Conservation (phyloP, 2,888 invertebrate species). For the Ophioninae sp. region DNA sequence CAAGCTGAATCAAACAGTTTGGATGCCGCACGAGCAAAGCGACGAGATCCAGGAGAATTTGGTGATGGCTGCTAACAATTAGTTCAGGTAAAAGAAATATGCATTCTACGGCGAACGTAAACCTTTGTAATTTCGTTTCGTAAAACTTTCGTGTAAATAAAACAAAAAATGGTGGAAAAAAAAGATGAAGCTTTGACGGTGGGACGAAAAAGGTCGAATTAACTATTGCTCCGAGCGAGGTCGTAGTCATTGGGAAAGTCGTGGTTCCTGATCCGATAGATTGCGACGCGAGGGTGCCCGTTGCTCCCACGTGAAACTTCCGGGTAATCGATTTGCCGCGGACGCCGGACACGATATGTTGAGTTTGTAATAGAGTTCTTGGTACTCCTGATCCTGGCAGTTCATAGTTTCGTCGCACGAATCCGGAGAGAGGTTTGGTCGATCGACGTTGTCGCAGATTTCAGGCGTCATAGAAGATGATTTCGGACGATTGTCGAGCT, state of each 20-base stretch:
- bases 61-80: conserved; percentile 68
- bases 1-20: conserved; percentile 82
- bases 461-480: conserved; percentile 33
- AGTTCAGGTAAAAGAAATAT: conserved; percentile 31
- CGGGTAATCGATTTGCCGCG: conserved; percentile 72
- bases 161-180: conserved; percentile 23
- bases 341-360: conserved; percentile 74
- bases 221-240: conserved; percentile 4
- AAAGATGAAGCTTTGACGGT: neutral
- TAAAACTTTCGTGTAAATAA: conserved; percentile 56
- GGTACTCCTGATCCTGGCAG: conserved; percentile 45
- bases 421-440: conserved; percentile 9
- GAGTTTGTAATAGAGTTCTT: conserved; percentile 74
- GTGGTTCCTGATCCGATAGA: conserved; percentile 17
- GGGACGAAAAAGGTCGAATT: conserved; percentile 2
- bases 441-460: neutral
- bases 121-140: conserved; percentile 47
- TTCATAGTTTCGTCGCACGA: conserved; percentile 1
- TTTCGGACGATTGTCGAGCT: conserved; percentile 67
- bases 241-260: conserved; percentile 16
- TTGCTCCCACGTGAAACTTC: conserved; percentile 75
- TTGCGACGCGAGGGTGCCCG: conserved; percentile 63
- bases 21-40: conserved; percentile 67
- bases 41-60: conserved; percentile 64
- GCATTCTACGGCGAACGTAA: neutral